phyloP scores from a whole-genome alignment of 2,113 vertebrate species.

The Struthidea cinerea region DNA sequence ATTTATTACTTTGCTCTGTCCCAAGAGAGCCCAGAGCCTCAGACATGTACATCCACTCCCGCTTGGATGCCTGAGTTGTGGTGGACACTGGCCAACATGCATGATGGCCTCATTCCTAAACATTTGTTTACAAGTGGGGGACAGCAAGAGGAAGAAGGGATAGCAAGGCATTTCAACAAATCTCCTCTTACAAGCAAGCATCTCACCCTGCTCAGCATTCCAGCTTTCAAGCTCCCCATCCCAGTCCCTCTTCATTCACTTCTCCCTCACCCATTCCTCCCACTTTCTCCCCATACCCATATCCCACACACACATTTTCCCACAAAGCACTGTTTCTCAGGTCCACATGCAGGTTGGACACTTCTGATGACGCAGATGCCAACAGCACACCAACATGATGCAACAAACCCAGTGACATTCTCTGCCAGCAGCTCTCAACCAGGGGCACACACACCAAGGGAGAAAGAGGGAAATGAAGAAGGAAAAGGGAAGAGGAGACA shows the following conservation, averaged over 20 bases:
- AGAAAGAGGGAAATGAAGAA: neutral
- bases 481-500: neutral
- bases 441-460: neutral
- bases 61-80: neutral
- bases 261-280: neutral
- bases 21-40: neutral
- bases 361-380: neutral
- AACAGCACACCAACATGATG: conserved; percentile 12
- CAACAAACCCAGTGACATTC: neutral
- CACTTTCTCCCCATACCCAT: neutral
- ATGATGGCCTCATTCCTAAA: neutral
- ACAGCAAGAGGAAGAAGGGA: neutral
- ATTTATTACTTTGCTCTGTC: neutral
- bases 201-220: neutral
- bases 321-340: neutral
- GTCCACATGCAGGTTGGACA: neutral
- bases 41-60: neutral
- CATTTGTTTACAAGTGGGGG: neutral
- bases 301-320: neutral
- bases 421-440: conserved; percentile 1
- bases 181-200: conserved; percentile 24
- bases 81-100: neutral
- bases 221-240: conserved; percentile 13
- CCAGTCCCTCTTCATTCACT: neutral
- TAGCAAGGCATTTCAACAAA: conserved; percentile 8